Evolutionary conservation across 2,113 vertebrate genomes (phyloP).

Genomic region (Paratilapia polleni): DNA sequence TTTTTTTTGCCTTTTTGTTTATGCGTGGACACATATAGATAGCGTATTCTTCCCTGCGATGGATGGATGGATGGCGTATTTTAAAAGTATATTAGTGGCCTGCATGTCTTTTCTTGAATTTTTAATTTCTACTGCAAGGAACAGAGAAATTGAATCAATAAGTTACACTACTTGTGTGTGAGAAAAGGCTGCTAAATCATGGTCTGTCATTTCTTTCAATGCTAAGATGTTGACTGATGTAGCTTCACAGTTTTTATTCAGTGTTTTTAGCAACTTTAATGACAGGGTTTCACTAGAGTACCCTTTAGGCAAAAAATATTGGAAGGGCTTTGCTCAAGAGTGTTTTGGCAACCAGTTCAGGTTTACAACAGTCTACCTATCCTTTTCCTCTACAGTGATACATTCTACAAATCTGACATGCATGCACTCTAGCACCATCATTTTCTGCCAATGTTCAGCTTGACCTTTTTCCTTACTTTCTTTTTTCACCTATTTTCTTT

Average conservation of each 20-base stretch:
- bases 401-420: neutral
- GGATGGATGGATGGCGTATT: neutral
- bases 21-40: neutral
- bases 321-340: neutral
- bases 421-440: neutral
- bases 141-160: neutral
- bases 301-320: no score
- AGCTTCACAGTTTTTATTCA: fast-evolving
- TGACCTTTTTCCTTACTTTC: slow-evolving; percentile 40
- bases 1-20: neutral
- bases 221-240: neutral
- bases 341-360: neutral
- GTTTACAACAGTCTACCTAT: neutral
- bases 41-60: neutral
- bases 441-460: slow-evolving; percentile 11
- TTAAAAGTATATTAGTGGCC: neutral
- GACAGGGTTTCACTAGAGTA: neutral
- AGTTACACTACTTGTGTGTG: neutral
- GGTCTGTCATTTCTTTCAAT: neutral
- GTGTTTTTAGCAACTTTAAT: neutral
- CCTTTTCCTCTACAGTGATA: neutral
- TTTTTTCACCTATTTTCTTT: slow-evolving; percentile 4
- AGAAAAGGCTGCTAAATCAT: neutral
- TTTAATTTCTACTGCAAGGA: neutral
- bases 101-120: neutral